Evolutionary conservation across 2,888 invertebrate species (phyloP).

Genomic region (Torymus tubicola): DNA sequence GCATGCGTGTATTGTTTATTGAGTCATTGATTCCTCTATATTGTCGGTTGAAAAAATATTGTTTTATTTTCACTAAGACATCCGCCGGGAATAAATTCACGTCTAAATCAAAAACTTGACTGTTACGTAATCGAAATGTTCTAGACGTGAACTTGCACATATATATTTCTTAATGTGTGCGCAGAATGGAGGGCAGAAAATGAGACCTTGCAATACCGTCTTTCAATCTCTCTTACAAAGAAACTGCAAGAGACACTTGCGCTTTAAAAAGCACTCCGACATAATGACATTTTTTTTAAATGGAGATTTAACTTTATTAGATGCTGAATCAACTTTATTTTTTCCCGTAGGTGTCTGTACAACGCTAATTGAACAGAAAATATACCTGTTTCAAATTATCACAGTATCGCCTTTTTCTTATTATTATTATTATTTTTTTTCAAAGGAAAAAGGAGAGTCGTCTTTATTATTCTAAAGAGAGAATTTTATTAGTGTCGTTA

Average conservation of each 20-base stretch:
- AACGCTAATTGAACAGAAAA: constrained; percentile 21
- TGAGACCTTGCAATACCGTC: constrained; percentile 9
- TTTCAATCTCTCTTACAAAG: not conserved
- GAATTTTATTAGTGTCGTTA: not conserved
- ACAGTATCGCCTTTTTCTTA: not conserved
- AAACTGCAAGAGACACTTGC: constrained; percentile 2
- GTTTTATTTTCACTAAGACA: not conserved
- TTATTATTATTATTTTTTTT: not conserved
- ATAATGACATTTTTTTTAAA: constrained; percentile 29
- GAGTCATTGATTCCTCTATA: no score
- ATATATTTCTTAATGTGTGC: not conserved
- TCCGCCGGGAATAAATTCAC: not conserved
- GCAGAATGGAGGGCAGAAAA: not conserved
- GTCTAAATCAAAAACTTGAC: not conserved
- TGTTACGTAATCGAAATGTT: not conserved
- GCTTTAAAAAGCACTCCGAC: constrained; percentile 4
- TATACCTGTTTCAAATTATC: not conserved
- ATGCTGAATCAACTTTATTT: not conserved
- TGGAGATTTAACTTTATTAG: constrained; percentile 28
- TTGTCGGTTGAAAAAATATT: not conserved
- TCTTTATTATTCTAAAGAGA: not conserved
- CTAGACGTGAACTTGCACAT: not conserved
- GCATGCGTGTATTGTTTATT: no score
- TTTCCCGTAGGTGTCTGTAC: not conserved
- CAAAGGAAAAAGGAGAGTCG: not conserved